Conservation (phyloP, 2,888 invertebrate species). For the Pyrrhosoma nymphula region DNA sequence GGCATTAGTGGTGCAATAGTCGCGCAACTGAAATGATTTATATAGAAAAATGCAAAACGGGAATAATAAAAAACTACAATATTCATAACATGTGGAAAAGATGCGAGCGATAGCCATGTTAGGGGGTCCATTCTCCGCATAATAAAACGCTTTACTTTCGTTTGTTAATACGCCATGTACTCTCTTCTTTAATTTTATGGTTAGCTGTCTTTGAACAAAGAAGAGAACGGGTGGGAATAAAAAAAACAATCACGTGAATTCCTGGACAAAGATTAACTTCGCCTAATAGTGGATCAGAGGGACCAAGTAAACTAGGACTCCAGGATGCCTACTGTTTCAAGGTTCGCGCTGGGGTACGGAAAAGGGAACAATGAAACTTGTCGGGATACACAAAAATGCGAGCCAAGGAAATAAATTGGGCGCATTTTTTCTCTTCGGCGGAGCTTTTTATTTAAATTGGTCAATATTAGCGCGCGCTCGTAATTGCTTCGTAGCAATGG, state of each 20-base stretch:
- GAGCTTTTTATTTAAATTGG: not conserved
- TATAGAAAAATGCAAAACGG: too few relatives aligned
- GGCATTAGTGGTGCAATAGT: too few relatives aligned
- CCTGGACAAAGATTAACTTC: not conserved
- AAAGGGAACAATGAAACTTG: not conserved
- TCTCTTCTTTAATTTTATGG: too few relatives aligned
- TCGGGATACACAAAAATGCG: not conserved
- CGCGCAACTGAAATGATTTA: too few relatives aligned
- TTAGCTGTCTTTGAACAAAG: too few relatives aligned
- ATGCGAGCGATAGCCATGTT: too few relatives aligned
- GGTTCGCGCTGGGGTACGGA: not conserved
- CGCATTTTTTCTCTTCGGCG: not conserved
- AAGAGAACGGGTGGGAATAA: not conserved
- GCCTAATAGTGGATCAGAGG: not conserved
- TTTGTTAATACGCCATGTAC: too few relatives aligned
- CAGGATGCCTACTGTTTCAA: not conserved
- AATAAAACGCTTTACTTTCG: too few relatives aligned
- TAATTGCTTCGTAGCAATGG: not conserved
- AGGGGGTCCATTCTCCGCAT: too few relatives aligned
- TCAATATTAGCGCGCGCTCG: not conserved
- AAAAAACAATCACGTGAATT: not conserved
- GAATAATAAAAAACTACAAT: too few relatives aligned
- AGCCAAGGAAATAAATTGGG: not conserved
- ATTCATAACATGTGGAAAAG: too few relatives aligned
- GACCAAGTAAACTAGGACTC: not conserved